phyloP scores from a whole-genome alignment of 2,113 vertebrate genomes.

The Sula dactylatra region DNA sequence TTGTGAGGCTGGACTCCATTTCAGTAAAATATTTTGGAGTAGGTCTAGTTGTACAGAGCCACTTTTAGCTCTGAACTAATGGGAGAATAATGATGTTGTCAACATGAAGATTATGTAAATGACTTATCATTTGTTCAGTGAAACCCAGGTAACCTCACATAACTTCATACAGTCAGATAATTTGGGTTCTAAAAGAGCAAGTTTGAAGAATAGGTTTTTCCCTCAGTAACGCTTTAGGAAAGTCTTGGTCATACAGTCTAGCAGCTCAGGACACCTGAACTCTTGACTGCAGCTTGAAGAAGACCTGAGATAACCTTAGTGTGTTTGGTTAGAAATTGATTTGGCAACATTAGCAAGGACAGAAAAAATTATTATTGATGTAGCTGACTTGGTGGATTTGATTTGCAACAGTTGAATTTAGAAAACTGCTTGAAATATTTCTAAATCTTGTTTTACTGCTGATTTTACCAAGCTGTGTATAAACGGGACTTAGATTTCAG shows the following conservation, averaged over 20 bases:
- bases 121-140: fast-evolving
- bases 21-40: neutral
- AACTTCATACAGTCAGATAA: neutral
- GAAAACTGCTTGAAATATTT: neutral
- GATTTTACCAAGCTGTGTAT: neutral
- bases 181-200: neutral
- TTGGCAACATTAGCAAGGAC: neutral
- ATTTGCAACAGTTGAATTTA: neutral
- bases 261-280: neutral
- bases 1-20: neutral
- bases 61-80: neutral
- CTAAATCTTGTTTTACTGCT: neutral
- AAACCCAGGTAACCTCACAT: neutral
- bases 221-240: neutral
- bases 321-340: neutral
- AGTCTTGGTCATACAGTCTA: neutral
- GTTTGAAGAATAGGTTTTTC: neutral
- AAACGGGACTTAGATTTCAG: neutral
- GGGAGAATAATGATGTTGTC: neutral
- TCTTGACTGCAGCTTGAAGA: neutral
- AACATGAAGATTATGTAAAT: neutral
- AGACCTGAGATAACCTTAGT: neutral
- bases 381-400: neutral
- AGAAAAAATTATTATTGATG: neutral
- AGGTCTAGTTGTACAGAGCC: neutral